Evolutionary conservation across 1,140 invertebrate species (phyloP), one percentile per base, ranked within the genome.

Genomic region (Scaptomyza montana): DNA sequence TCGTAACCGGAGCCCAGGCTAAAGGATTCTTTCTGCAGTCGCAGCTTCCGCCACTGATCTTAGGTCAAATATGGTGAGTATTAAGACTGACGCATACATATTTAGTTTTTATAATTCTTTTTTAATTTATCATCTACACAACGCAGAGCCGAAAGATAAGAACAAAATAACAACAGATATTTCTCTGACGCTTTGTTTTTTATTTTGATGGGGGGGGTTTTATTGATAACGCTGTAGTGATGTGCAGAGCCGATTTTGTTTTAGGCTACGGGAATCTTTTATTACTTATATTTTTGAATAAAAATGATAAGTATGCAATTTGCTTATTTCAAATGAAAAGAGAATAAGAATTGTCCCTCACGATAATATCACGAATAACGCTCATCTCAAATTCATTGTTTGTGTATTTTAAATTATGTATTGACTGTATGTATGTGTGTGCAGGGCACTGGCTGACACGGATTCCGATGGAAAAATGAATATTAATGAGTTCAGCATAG

Each of bases 381-480:
- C 45, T 12, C 45, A 50, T 64, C 21, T 36, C 25, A 43, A 47
- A 64, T 13, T 6, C 7, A 9, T 71, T 59, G 43, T 43, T 61
- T 65, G 10, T 45, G 28, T 25, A 66, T 72, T 76, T 91, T 7
- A 16, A 16, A 16, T 16, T 0, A 16, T 16, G 16, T 16, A 16
- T 16, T 16, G n/a, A n/a, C 46, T 65, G 60, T 65, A 93, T 28
- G 66, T 75, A 76, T 12, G 46, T 66, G 60, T 66, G 92, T 93
- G 53, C 84, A 98, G 97, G 97, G 94, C 94, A 49, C 92, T 99
- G 47, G 98, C 98, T 13, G 98, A 99, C 93, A 96, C 97, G 55
- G 98, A 99, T 93, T 95, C 96, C 46, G 98, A 99, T 95, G 98
- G 98, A 0, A 98, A 97, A 93, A 96, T 99, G 95, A 97, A 99